A percentile compares a stretch with the other conserved stretches of the same genome.
Conservation (phyloP, 2,797 vertebrate species). For the Xiphorhynchus erythropygius region DNA sequence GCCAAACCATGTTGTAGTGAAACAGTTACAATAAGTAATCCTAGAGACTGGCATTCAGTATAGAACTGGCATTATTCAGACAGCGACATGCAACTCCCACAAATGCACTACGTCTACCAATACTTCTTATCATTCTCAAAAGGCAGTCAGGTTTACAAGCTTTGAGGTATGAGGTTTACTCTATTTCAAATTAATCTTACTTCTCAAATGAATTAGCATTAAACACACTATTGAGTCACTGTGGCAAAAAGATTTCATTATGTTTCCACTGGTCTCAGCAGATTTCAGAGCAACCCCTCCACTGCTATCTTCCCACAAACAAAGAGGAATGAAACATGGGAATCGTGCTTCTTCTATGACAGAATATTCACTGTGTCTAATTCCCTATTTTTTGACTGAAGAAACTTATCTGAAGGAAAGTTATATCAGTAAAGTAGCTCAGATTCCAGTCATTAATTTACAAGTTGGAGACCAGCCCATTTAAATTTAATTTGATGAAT, state of each 20-base stretch:
- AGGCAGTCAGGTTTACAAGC: not conserved
- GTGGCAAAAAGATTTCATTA: not conserved
- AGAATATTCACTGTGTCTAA: not conserved
- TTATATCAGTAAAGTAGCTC: not conserved
- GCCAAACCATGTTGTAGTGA: not conserved
- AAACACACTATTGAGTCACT: not conserved
- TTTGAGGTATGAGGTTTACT: not conserved
- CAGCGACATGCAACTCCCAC: not conserved
- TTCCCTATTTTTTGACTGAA: not conserved
- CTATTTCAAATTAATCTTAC: not conserved
- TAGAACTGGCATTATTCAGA: not conserved
- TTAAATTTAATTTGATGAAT: slow-evolving; percentile 48
- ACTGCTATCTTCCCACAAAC: not conserved
- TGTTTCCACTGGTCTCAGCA: not conserved
- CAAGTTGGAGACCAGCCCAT: not conserved
- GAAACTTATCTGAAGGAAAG: not conserved
- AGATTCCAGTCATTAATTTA: slow-evolving; percentile 13
- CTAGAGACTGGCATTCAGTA: not conserved
- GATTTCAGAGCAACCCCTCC: not conserved
- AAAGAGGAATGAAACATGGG: not conserved
- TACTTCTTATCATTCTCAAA: not conserved
- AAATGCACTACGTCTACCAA: not conserved
- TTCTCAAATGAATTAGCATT: not conserved
- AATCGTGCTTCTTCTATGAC: not conserved
- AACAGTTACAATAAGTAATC: not conserved